Evolutionary conservation across 2,888 invertebrate genomes (phyloP), one percentile per base, ranked within the genome.

Genomic region (Macrosoma leucophasiata): DNA sequence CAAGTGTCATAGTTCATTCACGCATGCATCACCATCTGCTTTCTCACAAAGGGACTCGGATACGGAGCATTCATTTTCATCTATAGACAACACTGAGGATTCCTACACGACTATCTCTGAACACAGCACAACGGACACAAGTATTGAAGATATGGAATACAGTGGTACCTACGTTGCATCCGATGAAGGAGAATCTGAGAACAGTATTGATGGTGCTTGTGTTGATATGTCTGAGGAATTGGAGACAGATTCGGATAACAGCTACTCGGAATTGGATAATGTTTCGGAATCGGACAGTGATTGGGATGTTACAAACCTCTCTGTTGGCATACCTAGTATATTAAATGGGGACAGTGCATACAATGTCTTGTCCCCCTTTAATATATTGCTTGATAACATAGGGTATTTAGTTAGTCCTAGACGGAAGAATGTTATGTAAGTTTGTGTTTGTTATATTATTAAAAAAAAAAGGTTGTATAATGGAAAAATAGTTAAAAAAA

Each of bases 51-150:
- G n/a, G n/a, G n/a, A n/a, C n/a, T n/a, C n/a, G n/a, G n/a, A n/a
- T n/a, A n/a, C n/a, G n/a, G 28, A 23, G 13, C 7, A 7, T 17
- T 17, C 17, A 17, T 4, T 5, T 17, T 17, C 17, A 7, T 4
- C 6, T 10, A 14, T 6, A 15, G 21, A 3, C 6, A 33, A 12
- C 22, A 26, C 41, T 12, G 27, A 46, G 8, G 60, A 65, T 2
- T 62, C 60, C 0, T 76, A 62, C 50, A 52, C 40, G 1, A 77
- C 79, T 0, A 39, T 73, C 31, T 75, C 75, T 0, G 76, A 70
- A 36, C 46, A 67, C 29, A 75, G 58, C 7, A 79, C 79, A 0
- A 51, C 68, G 0, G 79, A 81, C 31, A 78, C 76, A 0, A 76
- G 75, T 22, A 57, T 77, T n/a, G n/a, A n/a, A n/a, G n/a, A n/a